These are phyloP conservation scores for Crotalus tigris DNA, from an alignment of 2,113 vertebrate species.

Conservation along the genomic window DNA sequence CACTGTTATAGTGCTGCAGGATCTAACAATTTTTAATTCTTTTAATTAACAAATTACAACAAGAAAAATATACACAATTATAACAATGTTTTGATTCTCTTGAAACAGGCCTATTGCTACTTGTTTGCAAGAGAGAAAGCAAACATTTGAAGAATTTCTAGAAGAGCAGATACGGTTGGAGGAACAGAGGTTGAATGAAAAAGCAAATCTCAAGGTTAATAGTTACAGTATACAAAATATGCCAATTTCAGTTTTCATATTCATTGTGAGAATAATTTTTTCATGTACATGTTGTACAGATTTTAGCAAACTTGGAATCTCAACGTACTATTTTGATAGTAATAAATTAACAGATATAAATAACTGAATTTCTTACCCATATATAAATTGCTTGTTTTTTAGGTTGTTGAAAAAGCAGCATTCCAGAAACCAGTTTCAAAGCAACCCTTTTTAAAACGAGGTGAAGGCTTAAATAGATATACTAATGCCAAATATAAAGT, in stretches of 20 bases:
- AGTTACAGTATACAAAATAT: not conserved
- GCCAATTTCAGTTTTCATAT: not conserved
- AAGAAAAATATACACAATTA: not conserved
- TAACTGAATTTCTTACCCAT: not conserved
- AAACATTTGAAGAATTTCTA: slow-evolving; percentile 89
- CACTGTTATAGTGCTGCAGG: slow-evolving; percentile 14
- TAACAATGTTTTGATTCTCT: slow-evolving; percentile 2
- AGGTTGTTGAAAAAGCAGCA: slow-evolving; percentile 59
- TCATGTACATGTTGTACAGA: not conserved
- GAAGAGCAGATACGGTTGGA: slow-evolving; percentile 90
- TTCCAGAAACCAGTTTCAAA: slow-evolving; percentile 68
- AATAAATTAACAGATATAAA: not conserved
- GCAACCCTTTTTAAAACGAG: slow-evolving; percentile 84
- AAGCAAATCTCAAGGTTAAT: slow-evolving; percentile 73
- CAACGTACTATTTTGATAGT: not conserved
- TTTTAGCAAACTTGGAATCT: not conserved
- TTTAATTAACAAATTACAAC: not conserved
- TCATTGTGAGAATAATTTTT: not conserved
- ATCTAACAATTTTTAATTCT: not conserved
- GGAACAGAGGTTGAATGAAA: slow-evolving; percentile 76
- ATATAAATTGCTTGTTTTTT: slow-evolving; percentile 28
- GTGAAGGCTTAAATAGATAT: slow-evolving; percentile 87
- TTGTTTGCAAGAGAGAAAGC: slow-evolving; percentile 74
- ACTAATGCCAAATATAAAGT: slow-evolving; percentile 67
- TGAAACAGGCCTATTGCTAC: slow-evolving; percentile 81